These are phyloP conservation scores for Spodoptera litura DNA, from an alignment of 1,140 invertebrate genomes.

Conservation along the genomic window DNA sequence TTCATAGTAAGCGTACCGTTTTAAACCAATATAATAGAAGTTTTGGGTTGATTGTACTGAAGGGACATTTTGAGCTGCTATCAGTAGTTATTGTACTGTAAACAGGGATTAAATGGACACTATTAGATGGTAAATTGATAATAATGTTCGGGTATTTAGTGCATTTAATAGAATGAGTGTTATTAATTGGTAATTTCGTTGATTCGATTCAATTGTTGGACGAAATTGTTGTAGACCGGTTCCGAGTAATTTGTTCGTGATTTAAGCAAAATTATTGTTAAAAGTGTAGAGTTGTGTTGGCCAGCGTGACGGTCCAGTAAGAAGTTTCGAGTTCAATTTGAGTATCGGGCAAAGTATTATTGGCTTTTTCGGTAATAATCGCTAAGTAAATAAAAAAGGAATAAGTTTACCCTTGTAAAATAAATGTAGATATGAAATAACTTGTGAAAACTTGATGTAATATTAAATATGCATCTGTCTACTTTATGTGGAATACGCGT, in stretches of 20 bases:
- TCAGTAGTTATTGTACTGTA: neutral
- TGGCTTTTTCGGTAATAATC: too few relatives aligned
- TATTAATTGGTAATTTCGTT: neutral
- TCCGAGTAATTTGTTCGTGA: neutral
- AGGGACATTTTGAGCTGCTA: neutral
- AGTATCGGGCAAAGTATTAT: too few relatives aligned
- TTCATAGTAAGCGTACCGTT: neutral
- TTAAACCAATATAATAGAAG: neutral
- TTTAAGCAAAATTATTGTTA: neutral
- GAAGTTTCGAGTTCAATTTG: too few relatives aligned
- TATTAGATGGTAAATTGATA: neutral
- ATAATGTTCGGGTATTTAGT: neutral
- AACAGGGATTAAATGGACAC: slow-evolving; percentile 15
- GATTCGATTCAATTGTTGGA: neutral
- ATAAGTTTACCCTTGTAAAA: too few relatives aligned
- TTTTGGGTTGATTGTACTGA: neutral
- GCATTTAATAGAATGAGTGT: neutral
- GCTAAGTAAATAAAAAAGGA: too few relatives aligned
- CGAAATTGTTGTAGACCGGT: neutral
- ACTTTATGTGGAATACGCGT: too few relatives aligned
- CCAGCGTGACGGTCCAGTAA: too few relatives aligned
- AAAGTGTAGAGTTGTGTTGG: neutral
- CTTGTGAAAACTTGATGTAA: too few relatives aligned
- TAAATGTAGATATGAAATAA: too few relatives aligned
- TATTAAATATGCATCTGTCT: too few relatives aligned